phyloP scores from a whole-genome alignment of 2,888 invertebrate genomes.

The Noctuana brunneofusca region DNA sequence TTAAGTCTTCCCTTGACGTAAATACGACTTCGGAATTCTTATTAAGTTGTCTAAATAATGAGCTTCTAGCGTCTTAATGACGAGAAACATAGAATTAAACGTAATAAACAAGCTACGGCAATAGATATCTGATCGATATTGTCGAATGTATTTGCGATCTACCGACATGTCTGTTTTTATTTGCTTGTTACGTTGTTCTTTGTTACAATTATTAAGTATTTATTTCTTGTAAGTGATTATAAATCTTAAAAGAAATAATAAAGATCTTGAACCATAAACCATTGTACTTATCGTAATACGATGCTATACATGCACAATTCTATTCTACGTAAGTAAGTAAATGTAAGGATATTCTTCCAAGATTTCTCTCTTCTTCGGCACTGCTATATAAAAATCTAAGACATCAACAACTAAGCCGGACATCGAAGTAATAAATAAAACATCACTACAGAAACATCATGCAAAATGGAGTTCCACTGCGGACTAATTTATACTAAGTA shows the following conservation, averaged over 20 bases:
- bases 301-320: no score
- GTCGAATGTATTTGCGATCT: neutral
- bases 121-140: conserved; percentile 1
- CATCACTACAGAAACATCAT: conserved; percentile 2
- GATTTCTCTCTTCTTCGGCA: no score
- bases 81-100: conserved; percentile 40
- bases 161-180: no score
- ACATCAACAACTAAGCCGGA: neutral
- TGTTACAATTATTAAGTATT: no score
- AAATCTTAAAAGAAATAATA: no score
- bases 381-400: no score
- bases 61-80: conserved; percentile 53
- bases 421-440: conserved; percentile 6
- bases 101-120: neutral
- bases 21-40: conserved; percentile 75
- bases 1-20: conserved; percentile 63
- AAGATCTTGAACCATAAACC: no score
- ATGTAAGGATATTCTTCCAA: no score
- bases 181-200: no score
- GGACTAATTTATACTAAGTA: conserved; percentile 23
- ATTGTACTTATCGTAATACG: no score
- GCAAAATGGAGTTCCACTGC: conserved; percentile 14
- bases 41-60: conserved; percentile 72
- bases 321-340: no score
- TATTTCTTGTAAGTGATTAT: no score